phyloP scores from a whole-genome alignment of 2,113 vertebrate genomes.

The Hemiprocne comata region DNA sequence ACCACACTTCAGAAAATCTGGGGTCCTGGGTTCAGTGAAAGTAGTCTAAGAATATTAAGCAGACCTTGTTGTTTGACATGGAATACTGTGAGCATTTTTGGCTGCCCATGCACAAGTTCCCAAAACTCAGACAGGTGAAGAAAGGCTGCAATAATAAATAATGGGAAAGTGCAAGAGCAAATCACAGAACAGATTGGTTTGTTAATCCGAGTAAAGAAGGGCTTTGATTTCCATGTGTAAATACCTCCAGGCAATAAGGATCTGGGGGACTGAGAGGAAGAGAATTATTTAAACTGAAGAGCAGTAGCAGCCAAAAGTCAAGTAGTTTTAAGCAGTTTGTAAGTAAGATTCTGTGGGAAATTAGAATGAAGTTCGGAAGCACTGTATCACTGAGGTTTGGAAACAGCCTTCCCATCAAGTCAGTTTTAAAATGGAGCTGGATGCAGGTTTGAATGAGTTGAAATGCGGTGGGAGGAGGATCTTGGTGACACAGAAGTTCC shows the following conservation, averaged over 20 bases:
- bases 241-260: not conserved
- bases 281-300: not conserved
- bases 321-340: not conserved
- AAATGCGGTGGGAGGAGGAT: not conserved
- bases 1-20: not conserved
- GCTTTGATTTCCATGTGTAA: not conserved
- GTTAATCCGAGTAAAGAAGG: not conserved
- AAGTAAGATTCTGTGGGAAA: not conserved
- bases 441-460: fast-evolving
- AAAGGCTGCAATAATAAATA: not conserved
- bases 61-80: not conserved
- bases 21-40: not conserved
- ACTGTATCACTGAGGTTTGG: not conserved
- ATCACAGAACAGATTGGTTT: not conserved
- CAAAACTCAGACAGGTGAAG: not conserved
- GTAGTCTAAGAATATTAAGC: not conserved
- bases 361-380: not conserved
- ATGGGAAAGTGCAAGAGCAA: not conserved
- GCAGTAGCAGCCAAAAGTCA: not conserved
- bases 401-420: not conserved
- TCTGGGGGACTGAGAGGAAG: not conserved
- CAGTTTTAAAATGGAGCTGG: not conserved
- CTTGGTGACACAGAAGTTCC: fast-evolving
- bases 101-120: not conserved
- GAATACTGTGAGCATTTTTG: not conserved